Base-by-base conservation (phyloP, 1,140 invertebrate species). In the Rhagoletis zephyria region DNA sequence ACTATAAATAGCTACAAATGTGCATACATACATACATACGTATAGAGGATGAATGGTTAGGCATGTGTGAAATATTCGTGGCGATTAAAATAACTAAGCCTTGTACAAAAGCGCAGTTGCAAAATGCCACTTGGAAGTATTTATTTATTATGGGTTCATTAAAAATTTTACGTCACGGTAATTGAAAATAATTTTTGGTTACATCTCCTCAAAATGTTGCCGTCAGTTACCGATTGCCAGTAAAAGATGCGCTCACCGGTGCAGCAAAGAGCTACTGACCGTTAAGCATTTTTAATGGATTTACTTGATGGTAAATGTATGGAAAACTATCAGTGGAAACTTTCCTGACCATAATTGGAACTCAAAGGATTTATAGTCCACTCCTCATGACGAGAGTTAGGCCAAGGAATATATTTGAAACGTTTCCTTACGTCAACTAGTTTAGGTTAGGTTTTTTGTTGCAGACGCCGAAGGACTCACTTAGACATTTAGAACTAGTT, bases 131-230 rank as follows among this genome's bases (percentile, higher is more conserved):
- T 81, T 16, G 51, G 74, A n/a, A 56, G n/a, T 81, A 10, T 19
- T 81, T 6, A 56, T 5, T n/a, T 30, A 30, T 30, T 30, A 30
- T 30, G 30, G 12, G 45, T 10, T 59, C 74, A 81, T 81, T 16
- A 81, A 56, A 81, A 81, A 81, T 19, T 56, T 3, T 81, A 30
- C n/a, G n/a, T 51, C 16, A 6, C 30, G 16, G 48, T 12, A 40
- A 67, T 67, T 67, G 64, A 67, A 67, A 81, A 81, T n/a, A 56
- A 67, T 6, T 77, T 77, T 48, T 70, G 5, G 6, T 60, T 12
- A 6, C 59, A 40, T 67, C 30, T 4, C 9, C 12, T 67, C 42
- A 64, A n/a, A 64, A 3, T 2, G 65, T 6, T 12, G 1, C 12
- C 4, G 65, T 30, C 0, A 40, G 9, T 19, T 19, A 67, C 12